Evolutionary conservation across 30 jellyfish, hydroid and myxozoan species (phyloP), one percentile per base, ranked within the genome.

Genomic region (Rhopilema esculentum): DNA sequence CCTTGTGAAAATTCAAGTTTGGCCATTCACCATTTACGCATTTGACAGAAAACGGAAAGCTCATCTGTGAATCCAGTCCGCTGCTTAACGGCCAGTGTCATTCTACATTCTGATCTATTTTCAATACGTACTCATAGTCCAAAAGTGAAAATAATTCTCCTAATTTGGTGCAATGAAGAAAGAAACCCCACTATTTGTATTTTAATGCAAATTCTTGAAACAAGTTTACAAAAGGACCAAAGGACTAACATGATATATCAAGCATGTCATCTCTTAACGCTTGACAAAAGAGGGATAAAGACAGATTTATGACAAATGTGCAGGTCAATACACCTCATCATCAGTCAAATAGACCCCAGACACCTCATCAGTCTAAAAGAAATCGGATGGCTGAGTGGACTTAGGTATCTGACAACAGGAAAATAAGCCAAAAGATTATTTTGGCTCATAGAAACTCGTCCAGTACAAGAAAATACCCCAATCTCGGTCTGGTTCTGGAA

Each of bases 251-350:
- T 40, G 12, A 40, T 40, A 40, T 40, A 40, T 40, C 57, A 40
- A 40, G 9, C 57, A 67, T 67, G 22, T 67, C 32, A 67, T 67
- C 81, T 80, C 61, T 32, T 32, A 63, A 32, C 31, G 20, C 73
- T 25, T n/a, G 64, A 32, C 89, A 69, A 75, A 83, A 70, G 79
- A 49, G 32, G 85, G 63, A 29, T 83, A 61, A 69, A 83, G 52
- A 52, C 79, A 29, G 79, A 49, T 71, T 83, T 71, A 67, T 19
- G 65, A 49, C 28, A 18, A 49, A 83, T 68, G 86, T 84, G 72
- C 92, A 83, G 92, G 83, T 52, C 75, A 83, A 48, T 4, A 40
- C 57, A 40, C 57, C 12, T 40, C 9, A 40, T 40, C 57, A 40
- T 12, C 57, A 6, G 12, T 40, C 6, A 40, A 40, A 2, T 6